phyloP scores from a whole-genome alignment of 2,797 vertebrate genomes.

The Nyctalus aviator region DNA sequence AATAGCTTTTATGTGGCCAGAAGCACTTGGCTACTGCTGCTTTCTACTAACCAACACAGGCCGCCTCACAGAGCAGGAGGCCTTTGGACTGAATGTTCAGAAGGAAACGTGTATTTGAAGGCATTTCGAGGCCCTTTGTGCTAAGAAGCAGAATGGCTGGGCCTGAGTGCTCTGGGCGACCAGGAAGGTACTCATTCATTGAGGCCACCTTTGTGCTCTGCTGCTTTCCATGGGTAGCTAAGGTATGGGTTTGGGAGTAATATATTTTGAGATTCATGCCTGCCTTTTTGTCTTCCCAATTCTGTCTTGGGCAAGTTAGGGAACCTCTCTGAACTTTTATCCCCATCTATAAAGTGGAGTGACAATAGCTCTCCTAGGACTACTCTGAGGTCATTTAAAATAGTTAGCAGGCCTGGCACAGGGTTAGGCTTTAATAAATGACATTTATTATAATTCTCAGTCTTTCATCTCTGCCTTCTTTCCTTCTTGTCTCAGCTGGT shows the following conservation, averaged over 20 bases:
- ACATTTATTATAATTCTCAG: background rate
- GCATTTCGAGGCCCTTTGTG: background rate
- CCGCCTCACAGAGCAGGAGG: background rate
- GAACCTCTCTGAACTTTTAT: background rate
- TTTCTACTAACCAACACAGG: background rate
- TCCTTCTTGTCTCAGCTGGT: background rate
- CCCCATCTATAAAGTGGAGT: background rate
- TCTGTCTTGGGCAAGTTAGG: background rate
- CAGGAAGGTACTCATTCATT: background rate
- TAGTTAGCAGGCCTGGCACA: background rate
- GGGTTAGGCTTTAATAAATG: background rate
- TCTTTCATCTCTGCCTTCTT: background rate
- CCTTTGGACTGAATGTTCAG: background rate
- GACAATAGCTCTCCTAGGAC: background rate
- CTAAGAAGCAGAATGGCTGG: background rate
- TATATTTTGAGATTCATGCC: background rate
- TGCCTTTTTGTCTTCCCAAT: background rate
- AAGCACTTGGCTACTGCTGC: background rate
- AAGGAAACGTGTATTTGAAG: background rate
- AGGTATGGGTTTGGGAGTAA: background rate
- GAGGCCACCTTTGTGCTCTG: background rate
- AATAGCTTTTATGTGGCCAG: slow-evolving; percentile 54
- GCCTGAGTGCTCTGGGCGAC: background rate
- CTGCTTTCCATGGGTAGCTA: background rate
- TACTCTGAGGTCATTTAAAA: background rate